A percentile compares a stretch with the other conserved stretches of the same genome.
Evolutionary conservation across 2,113 vertebrate genomes (phyloP).

Genomic region (Hippocampus abdominalis): DNA sequence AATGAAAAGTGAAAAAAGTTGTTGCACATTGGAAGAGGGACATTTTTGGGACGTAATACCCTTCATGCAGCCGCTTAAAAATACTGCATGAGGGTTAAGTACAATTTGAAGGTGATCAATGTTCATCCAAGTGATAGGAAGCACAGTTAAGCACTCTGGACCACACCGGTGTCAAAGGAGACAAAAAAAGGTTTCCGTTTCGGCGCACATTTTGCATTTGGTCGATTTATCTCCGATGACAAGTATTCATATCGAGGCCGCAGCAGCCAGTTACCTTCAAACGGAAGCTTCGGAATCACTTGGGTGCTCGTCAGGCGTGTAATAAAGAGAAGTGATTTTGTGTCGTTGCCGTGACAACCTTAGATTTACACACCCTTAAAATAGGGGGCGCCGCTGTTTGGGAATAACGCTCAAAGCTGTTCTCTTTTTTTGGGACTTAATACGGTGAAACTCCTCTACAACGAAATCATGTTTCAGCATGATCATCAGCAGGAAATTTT

Average conservation of each 20-base stretch:
- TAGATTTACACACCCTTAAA: not conserved
- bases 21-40: too few species aligned
- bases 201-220: not conserved
- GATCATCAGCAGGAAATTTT: too few species aligned
- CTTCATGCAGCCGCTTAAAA: too few species aligned
- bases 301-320: not conserved
- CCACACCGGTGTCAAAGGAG: not conserved
- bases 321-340: not conserved
- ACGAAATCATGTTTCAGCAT: too few species aligned
- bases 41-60: too few species aligned
- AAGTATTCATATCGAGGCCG: not conserved
- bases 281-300: not conserved
- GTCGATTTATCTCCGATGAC: not conserved
- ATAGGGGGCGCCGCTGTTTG: not conserved
- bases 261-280: not conserved
- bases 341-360: not conserved
- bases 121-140: not conserved
- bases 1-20: too few species aligned
- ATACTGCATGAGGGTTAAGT: too few species aligned
- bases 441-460: too few species aligned
- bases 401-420: not conserved
- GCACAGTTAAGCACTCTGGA: not conserved
- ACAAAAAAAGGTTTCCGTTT: not conserved
- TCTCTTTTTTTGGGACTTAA: too few species aligned
- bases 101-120: too few species aligned